Percentiles rank a stretch among this genome's conserved stretches.
Conservation (phyloP, 2,113 vertebrate genomes). For the Glaucomys volans region DNA sequence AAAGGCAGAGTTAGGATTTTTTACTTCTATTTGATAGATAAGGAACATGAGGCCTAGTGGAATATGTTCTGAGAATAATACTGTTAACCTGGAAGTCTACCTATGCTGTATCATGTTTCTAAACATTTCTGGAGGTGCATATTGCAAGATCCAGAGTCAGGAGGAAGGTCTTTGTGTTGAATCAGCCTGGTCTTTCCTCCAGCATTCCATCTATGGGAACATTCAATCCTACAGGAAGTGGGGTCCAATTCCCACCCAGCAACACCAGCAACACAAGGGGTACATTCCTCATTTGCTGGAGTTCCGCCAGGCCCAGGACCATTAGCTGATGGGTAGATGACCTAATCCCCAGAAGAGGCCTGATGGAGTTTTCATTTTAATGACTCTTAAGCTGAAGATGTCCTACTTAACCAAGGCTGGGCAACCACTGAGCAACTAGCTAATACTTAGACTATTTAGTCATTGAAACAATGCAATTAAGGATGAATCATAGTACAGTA, state of each 20-base stretch:
- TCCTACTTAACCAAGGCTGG: slow-evolving; percentile 71
- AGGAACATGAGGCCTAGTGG: not conserved
- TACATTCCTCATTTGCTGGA: not conserved
- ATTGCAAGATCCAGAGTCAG: not conserved
- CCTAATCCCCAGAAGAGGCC: not conserved
- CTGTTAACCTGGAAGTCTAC: not conserved
- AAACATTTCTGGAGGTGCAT: not conserved
- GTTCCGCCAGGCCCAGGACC: not conserved
- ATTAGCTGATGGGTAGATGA: slow-evolving; percentile 9
- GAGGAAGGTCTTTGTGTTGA: not conserved
- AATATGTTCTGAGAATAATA: not conserved
- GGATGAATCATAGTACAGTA: slow-evolving; percentile 78
- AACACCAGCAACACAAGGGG: not conserved
- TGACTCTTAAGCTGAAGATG: slow-evolving; percentile 64
- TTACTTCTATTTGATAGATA: not conserved
- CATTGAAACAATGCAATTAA: slow-evolving; percentile 79
- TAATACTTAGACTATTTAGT: slow-evolving; percentile 83
- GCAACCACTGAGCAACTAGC: slow-evolving; percentile 66
- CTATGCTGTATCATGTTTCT: not conserved
- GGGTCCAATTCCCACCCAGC: not conserved
- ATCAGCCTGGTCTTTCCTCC: slow-evolving; percentile 25
- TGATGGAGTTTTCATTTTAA: slow-evolving; percentile 59
- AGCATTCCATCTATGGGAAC: slow-evolving; percentile 27
- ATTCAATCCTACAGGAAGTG: not conserved
- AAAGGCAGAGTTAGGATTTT: not conserved